Evolutionary conservation across 2,888 invertebrate genomes (phyloP), one percentile per base, ranked within the genome.

Genomic region (Meghimatium bilineatum): DNA sequence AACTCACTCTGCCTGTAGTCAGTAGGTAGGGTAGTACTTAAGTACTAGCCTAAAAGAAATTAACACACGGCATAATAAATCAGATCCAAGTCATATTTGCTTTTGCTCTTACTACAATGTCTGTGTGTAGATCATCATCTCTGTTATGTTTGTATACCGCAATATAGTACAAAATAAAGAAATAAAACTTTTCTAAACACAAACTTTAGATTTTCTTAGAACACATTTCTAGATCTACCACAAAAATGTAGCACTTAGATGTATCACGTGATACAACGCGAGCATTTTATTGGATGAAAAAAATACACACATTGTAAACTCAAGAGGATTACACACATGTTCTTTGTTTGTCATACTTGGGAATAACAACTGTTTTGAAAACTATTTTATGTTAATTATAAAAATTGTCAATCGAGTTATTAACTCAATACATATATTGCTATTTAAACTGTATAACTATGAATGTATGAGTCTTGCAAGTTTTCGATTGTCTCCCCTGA

Each of bases 181-280:
- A 10, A 10, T 71, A 38, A 1, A 71, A 38, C 38, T 71, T 71
- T 49, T 44, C 10, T 5, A n/a, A 8, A 49, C 29, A 26, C 44
- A n/a, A 29, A 8, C 29, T 32, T 52, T 29, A 5, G 2, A 52
- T 74, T 32, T 74, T 74, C 74, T 29, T 74, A 49, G 34, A 52
- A 49, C 49, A 8, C 20, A 52, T 20, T 74, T 74, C 52, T 49
- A 52, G 32, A 38, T 17, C 32, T 67, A 38, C 20, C 78, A 49
- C 78, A 78, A 78, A 67, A 78, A 78, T 78, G 60, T 78, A 44
- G 78, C 66, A 78, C 78, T 78, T 66, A 83, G 72, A 66, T 38
- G 77, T 36, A 83, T 89, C 89, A 89, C 88, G 89, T 89, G 89
- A 83, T 67, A 36, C 71, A 49, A 77, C 56, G 12, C 29, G 20